A percentile compares a stretch with the other conserved stretches of the same genome.
Evolutionary conservation across 2,797 vertebrate genomes (phyloP).

Genomic region (Darevskia mixta): DNA sequence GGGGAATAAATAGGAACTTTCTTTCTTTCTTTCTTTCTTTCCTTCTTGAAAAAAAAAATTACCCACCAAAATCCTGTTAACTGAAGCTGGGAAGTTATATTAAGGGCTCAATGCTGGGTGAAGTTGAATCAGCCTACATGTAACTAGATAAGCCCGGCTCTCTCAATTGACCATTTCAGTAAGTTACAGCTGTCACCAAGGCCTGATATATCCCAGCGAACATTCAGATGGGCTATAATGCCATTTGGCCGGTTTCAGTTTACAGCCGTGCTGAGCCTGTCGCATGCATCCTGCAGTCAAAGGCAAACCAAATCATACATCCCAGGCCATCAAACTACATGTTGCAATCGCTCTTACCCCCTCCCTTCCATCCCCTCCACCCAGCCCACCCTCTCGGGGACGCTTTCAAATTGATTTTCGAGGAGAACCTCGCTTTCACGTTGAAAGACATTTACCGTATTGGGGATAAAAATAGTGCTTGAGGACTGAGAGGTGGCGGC

Average conservation of each 20-base stretch:
- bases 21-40: too few species aligned
- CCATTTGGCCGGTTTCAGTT: conserved; percentile 40
- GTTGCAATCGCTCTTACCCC: background rate
- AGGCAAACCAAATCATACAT: background rate
- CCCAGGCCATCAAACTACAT: background rate
- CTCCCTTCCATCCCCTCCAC: background rate
- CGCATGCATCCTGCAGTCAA: conserved; percentile 26
- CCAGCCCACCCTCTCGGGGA: background rate
- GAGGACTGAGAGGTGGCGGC: background rate
- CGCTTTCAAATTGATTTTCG: conserved; percentile 38
- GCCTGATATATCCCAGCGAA: conserved; percentile 62
- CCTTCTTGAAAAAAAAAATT: background rate
- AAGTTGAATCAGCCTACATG: conserved; percentile 41
- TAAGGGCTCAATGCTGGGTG: conserved; percentile 43
- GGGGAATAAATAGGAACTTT: background rate
- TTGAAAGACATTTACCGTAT: conserved; percentile 61
- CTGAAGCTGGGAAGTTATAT: conserved; percentile 68
- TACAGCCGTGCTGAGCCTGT: conserved; percentile 35
- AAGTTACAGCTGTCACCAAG: conserved; percentile 59
- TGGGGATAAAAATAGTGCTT: conserved; percentile 70
- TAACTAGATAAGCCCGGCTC: conserved; percentile 66
- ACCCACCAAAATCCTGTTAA: conserved; percentile 52
- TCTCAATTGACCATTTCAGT: conserved; percentile 35
- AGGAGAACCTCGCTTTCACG: conserved; percentile 52
- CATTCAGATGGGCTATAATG: conserved; percentile 35